A percentile compares a stretch with the other conserved stretches of the same genome.
Evolutionary conservation across 2,888 invertebrate species (phyloP).

Genomic region (Alloscopus bannaensis): DNA sequence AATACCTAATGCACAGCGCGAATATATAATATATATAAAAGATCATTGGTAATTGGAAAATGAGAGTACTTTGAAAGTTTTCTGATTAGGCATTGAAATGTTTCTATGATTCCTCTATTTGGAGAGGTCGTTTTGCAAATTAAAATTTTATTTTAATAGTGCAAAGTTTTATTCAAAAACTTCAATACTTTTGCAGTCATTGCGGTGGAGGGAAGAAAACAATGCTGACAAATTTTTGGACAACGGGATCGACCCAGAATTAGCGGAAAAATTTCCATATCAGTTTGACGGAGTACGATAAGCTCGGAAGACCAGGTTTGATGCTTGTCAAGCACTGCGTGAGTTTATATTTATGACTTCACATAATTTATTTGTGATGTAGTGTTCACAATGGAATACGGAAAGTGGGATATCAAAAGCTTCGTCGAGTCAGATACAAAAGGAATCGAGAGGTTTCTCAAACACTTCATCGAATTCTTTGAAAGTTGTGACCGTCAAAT

Average conservation of each 20-base stretch:
- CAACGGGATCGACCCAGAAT: conserved; percentile 33
- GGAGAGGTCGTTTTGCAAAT: no score
- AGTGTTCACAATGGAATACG: conserved; percentile 34
- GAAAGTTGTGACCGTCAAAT: conserved; percentile 33
- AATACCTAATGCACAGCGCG: no score
- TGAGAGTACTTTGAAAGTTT: no score
- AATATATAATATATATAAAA: no score
- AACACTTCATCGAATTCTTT: conserved; percentile 38
- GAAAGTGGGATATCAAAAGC: conserved; percentile 53
- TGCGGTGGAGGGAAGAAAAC: conserved; percentile 64
- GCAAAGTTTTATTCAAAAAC: not conserved
- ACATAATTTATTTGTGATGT: no score
- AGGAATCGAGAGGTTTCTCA: conserved; percentile 16
- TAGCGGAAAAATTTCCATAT: conserved; percentile 55
- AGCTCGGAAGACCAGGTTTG: conserved; percentile 57
- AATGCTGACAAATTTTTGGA: conserved; percentile 48
- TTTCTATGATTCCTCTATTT: no score
- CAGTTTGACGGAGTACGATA: conserved; percentile 43
- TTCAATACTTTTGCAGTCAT: no score
- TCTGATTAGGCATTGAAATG: no score
- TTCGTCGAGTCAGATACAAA: conserved; percentile 46
- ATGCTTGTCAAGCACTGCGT: not conserved
- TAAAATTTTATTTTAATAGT: no score
- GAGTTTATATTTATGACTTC: no score
- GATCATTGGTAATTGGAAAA: no score